These are phyloP conservation scores for Allobates femoralis DNA, from an alignment of 2,797 vertebrate genomes.

Conservation along the genomic window DNA sequence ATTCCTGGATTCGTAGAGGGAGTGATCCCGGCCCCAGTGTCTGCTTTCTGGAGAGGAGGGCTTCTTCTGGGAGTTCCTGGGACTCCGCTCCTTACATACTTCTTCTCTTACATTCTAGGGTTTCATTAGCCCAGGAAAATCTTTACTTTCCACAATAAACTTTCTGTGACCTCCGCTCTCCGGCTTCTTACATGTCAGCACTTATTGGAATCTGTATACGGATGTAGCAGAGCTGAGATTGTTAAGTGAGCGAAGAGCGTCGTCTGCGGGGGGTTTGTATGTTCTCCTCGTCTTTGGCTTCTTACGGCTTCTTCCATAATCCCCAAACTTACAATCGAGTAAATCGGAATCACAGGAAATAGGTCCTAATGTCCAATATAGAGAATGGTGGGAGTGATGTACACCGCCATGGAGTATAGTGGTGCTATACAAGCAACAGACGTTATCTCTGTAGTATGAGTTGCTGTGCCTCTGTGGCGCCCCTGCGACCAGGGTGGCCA, in stretches of 20 bases:
- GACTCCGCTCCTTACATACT: slow-evolving; percentile 56
- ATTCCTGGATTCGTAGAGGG: slow-evolving; percentile 68
- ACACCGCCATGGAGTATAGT: background rate
- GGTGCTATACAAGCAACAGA: too few relatives aligned
- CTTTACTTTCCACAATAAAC: slow-evolving; percentile 35
- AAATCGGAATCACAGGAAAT: background rate
- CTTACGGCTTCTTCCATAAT: background rate
- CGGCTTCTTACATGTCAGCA: background rate
- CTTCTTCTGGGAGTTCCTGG: slow-evolving; percentile 50
- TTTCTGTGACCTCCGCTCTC: slow-evolving; percentile 27
- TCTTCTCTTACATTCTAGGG: background rate
- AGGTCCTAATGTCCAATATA: background rate
- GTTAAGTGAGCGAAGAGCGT: background rate
- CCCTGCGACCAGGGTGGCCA: too few relatives aligned
- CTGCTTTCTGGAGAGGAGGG: slow-evolving; percentile 69
- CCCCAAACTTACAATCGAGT: background rate
- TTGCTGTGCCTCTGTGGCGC: too few relatives aligned
- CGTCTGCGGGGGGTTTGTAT: background rate
- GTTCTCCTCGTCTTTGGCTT: background rate
- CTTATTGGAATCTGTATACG: background rate
- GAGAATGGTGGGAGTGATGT: background rate
- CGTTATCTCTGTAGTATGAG: background rate
- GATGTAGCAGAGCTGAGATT: slow-evolving; percentile 15
- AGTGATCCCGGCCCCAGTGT: slow-evolving; percentile 70
- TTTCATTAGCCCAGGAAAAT: slow-evolving; percentile 43